Base-by-base conservation (phyloP, 64 coral and sea anemone species). In the Stichodactyla mertensii region DNA sequence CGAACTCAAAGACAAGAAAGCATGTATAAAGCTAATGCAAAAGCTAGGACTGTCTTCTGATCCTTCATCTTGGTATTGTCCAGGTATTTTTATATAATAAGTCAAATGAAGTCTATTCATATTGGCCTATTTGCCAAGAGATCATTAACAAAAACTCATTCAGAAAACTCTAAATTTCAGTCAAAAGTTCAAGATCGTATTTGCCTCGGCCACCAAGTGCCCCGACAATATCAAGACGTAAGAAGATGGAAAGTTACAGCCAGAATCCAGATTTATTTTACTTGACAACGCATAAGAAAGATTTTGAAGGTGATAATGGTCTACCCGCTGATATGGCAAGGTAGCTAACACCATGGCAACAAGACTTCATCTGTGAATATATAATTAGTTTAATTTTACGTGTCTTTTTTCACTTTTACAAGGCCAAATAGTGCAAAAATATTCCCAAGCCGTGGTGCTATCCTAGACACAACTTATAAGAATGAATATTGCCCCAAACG, bases 221-320 rank as follows among this genome's bases (percentile, higher is more conserved):
- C 4, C 90, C 84, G 4, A 36, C 84, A 19, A 54, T 3, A 51
- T 15, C 56, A 51, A 6, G n/a, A 45, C 52, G 80, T 55, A 82
- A 88, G 12, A 20, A 11, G 60, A 93, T 87, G 82, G 84, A 87
- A n/a, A 93, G 91, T 27, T 93, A 88, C 36, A 93, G 88, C 10
- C 85, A 87, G 61, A 89, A 97, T 55, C 91, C 94, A 7, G 87
- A 97, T 52, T 57, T 87, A 36, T 97, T 97, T 59, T 97, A 97
- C 81, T 83, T 90, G 88, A 97, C 94, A 13, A 85, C 94, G 7
- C 88, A 97, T 67, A 84, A 87, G 78, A 86, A 91, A 79, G 94
- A 97, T 52, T 97, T 87, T 67, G 78, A 79, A 52, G 94, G 91
- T 55, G 82, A 54, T 15, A 26, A 86, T 23, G 94, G 94, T 2